A percentile compares a stretch with the other conserved stretches of the same genome.
These are phyloP conservation scores for Caenorhabditis doughertyi DNA, from an alignment of 2,888 invertebrate genomes.

Conservation along the genomic window DNA sequence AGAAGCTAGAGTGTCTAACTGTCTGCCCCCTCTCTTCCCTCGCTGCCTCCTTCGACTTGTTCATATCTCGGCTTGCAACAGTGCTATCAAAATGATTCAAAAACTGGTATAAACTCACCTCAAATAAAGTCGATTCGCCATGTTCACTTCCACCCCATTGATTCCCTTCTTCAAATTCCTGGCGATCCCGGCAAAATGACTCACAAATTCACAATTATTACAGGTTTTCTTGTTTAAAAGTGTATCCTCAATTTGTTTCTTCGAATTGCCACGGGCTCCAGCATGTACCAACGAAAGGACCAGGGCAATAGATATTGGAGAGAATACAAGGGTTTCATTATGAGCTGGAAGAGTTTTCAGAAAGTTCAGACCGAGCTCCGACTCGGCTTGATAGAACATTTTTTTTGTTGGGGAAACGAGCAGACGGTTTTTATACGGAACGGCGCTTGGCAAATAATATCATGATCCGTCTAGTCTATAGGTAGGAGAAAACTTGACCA, in stretches of 20 bases:
- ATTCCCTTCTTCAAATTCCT: slow-evolving; percentile 26
- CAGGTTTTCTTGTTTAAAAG: slow-evolving; percentile 35
- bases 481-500: no score
- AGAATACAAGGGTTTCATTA: slow-evolving; percentile 51
- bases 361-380: slow-evolving; percentile 49
- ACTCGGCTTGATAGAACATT: slow-evolving; percentile 40
- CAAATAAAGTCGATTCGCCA: slow-evolving; percentile 59
- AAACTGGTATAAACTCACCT: no score
- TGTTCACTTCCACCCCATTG: slow-evolving; percentile 35
- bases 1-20: no score
- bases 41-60: no score
- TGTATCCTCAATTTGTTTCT: slow-evolving; percentile 30
- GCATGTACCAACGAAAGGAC: slow-evolving; percentile 48
- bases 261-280: slow-evolving; percentile 39
- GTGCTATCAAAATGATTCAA: no score
- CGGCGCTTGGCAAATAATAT: no score
- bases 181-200: slow-evolving; percentile 52
- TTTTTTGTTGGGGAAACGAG: neutral
- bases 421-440: neutral
- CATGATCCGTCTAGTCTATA: no score
- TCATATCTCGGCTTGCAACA: no score
- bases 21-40: no score
- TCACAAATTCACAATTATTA: slow-evolving; percentile 57
- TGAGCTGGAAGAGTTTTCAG: slow-evolving; percentile 37
- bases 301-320: slow-evolving; percentile 53